Percentiles rank a stretch among this genome's conserved stretches.
phyloP scores from a whole-genome alignment of 2,113 vertebrate species.

The Phalacrocorax brasilianus region DNA sequence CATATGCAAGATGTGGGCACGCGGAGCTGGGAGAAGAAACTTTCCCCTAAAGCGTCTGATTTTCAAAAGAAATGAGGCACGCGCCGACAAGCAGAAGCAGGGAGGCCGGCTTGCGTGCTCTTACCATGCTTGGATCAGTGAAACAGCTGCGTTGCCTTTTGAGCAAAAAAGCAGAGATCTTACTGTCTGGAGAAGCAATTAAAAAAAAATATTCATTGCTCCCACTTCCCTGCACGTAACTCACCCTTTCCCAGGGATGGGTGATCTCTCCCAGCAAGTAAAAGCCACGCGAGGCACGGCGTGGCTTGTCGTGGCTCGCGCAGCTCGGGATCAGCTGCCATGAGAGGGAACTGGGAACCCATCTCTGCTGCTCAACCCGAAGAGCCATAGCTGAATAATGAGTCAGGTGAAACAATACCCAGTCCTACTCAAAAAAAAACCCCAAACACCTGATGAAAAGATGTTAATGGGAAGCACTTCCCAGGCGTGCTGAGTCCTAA shows the following conservation, averaged over 20 bases:
- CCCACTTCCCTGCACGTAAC: neutral
- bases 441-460: neutral
- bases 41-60: constrained; percentile 59
- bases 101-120: neutral
- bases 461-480: neutral
- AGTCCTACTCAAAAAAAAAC: neutral
- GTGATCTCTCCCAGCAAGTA: neutral
- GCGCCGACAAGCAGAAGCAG: neutral
- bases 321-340: neutral
- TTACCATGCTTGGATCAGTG: fast-evolving
- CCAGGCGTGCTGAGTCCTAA: neutral
- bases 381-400: neutral
- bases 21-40: constrained; percentile 39
- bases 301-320: fast-evolving
- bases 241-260: neutral
- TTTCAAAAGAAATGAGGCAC: constrained; percentile 56
- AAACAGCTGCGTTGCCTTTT: neutral
- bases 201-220: neutral
- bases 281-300: fast-evolving
- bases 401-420: neutral
- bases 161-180: neutral
- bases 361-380: neutral
- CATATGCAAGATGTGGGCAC: constrained; percentile 48
- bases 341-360: neutral
- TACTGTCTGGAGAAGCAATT: neutral